Evolutionary conservation across 2,113 vertebrate species (phyloP).

Genomic region (Poeciliopsis occidentalis): DNA sequence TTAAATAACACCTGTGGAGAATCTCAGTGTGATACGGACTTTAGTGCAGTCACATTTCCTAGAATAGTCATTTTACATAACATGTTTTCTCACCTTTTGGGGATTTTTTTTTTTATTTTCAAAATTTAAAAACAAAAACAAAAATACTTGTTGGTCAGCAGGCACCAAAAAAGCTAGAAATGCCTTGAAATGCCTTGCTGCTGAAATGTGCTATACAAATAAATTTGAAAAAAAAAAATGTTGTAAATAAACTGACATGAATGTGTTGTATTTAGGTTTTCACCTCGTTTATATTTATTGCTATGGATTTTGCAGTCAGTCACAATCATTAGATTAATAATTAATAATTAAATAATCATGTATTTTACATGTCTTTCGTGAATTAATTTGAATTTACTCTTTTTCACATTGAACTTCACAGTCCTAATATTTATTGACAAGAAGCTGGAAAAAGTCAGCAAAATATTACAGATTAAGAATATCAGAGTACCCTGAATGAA

Average conservation of each 20-base stretch:
- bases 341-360: background rate
- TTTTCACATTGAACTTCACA: too few relatives aligned
- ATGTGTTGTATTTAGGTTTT: too few relatives aligned
- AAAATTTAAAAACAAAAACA: background rate
- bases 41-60: background rate
- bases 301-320: background rate
- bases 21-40: background rate
- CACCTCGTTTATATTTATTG: background rate
- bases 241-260: background rate
- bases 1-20: slow-evolving; percentile 4
- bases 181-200: too few relatives aligned
- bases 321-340: background rate
- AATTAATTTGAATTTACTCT: too few relatives aligned
- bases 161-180: background rate
- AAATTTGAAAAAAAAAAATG: too few relatives aligned
- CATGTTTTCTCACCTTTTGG: background rate
- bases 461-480: too few relatives aligned
- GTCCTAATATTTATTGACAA: too few relatives aligned
- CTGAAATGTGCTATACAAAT: too few relatives aligned
- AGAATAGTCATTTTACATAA: background rate
- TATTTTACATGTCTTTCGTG: too few relatives aligned
- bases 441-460: too few relatives aligned
- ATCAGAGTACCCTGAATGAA: background rate
- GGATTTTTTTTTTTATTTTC: background rate
- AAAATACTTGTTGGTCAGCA: background rate